Percentiles rank a stretch among this genome's conserved stretches.
Conservation (phyloP, 2,797 vertebrate species). For the Siniperca obscura region DNA sequence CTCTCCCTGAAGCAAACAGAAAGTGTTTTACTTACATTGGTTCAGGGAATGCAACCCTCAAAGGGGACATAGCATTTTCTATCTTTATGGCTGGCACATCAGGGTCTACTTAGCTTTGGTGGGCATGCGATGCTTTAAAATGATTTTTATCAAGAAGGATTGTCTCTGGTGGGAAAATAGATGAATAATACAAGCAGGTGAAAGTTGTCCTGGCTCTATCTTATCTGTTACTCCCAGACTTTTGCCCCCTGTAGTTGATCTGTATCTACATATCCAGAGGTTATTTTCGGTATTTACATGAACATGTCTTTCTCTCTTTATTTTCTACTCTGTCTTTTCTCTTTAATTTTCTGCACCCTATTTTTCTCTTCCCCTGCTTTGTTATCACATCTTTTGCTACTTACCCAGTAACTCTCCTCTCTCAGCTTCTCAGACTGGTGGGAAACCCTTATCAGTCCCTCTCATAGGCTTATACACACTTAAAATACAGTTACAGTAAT, state of each 20-base stretch:
- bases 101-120: constrained; percentile 32
- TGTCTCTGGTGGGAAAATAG: constrained; percentile 33
- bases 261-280: constrained; percentile 30
- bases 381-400: constrained; percentile 21
- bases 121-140: constrained; percentile 44
- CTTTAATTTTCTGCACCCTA: neutral
- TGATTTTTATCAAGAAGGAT: constrained; percentile 42
- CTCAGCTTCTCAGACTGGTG: constrained; percentile 13
- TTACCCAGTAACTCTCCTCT: neutral
- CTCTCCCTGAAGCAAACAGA: constrained; percentile 52
- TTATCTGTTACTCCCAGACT: constrained; percentile 42
- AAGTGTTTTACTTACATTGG: constrained; percentile 56
- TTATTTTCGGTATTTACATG: constrained; percentile 19
- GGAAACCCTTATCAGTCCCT: constrained; percentile 18
- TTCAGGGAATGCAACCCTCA: constrained; percentile 48
- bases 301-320: constrained; percentile 18
- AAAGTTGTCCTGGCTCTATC: constrained; percentile 37
- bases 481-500: neutral
- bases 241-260: constrained; percentile 26
- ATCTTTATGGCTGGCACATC: constrained; percentile 57
- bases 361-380: neutral
- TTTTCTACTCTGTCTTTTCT: neutral
- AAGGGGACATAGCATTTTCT: constrained; percentile 51
- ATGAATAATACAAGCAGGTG: constrained; percentile 38
- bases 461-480: neutral